Base-by-base conservation (phyloP, 1,140 invertebrate genomes). In the Psix sp. region DNA sequence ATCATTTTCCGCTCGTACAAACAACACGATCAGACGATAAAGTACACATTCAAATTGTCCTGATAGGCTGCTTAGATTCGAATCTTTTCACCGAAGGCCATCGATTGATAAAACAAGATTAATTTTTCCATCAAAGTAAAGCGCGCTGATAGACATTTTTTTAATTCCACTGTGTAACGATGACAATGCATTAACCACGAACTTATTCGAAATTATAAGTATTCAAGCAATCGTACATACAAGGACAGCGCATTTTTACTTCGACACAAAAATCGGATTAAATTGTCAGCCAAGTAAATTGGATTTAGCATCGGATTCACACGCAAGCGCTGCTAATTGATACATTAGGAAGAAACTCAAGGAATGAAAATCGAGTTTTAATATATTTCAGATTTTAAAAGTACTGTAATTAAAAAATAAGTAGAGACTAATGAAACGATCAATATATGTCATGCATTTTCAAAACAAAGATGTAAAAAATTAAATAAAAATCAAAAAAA, bases 211-310 rank as follows among this genome's bases (percentile, higher is more conserved):
- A 17, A 39, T 35, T 35, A 2, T 11, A 35, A 35, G 33, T 5
- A 11, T 13, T 35, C 33, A 5, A 11, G n/a, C 21, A 24, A 5
- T 33, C 3, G 21, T 24, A 24, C 29, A 10, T 3, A 14, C 33
- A 35, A 35, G 33, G 33, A 13, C 33, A 13, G 33, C 17, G 5
- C 15, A 18, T 17, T 46, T 33, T 2, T 31, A 3, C 11, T 10
- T 26, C 9, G 5, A 31, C 26, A 45, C 26, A 45, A 45, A 45
- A 45, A 45, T 45, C 42, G 7, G 42, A 45, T 45, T 31, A 31
- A 45, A 45, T 31, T 45, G 26, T 31, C 16, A 29, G 26, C 14
- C 3, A 17, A 16, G 26, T 9, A 45, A 45, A 45, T 45, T 45
- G 26, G 21, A 45, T 31, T 45, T 31, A 10, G 5, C 42, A 31